A percentile compares a stretch with the other conserved stretches of the same genome.
Evolutionary conservation across 2,797 vertebrate species (phyloP).

Genomic region (Melanitta fusca): DNA sequence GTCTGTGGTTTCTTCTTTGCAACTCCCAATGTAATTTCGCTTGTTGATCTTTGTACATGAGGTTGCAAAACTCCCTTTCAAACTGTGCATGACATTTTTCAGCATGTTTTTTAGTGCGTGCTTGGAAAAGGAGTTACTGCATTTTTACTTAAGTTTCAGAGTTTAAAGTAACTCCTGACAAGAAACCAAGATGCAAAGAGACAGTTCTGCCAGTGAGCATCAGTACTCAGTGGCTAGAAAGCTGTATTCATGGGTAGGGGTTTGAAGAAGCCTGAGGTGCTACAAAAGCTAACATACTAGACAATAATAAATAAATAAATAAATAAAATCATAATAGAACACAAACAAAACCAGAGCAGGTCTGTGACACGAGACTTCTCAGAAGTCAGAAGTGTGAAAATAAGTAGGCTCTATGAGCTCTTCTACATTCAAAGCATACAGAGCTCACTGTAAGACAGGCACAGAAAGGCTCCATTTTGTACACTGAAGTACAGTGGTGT

Average conservation of each 20-base stretch:
- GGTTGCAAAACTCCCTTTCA: slow-evolving; percentile 3
- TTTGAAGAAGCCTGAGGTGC: background rate
- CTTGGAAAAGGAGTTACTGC: background rate
- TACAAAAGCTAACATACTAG: background rate
- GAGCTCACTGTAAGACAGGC: background rate
- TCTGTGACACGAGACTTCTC: background rate
- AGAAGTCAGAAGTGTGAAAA: background rate
- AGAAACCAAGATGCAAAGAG: background rate
- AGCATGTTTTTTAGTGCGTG: background rate
- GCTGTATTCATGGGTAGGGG: fast-evolving
- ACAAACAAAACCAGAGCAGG: background rate
- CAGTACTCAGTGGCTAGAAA: background rate
- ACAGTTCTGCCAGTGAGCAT: background rate
- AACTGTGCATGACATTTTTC: background rate
- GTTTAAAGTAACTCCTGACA: slow-evolving; percentile 5
- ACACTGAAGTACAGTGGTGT: fast-evolving
- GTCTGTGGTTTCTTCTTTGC: background rate
- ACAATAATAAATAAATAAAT: background rate
- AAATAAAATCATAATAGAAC: background rate
- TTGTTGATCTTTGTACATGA: background rate
- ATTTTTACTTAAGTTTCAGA: slow-evolving; percentile 20
- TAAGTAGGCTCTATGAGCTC: background rate
- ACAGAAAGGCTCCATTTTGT: background rate
- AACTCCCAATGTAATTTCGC: background rate
- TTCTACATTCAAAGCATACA: background rate